phyloP scores from a whole-genome alignment of 1,140 invertebrate genomes.

The Pararge aegeria region DNA sequence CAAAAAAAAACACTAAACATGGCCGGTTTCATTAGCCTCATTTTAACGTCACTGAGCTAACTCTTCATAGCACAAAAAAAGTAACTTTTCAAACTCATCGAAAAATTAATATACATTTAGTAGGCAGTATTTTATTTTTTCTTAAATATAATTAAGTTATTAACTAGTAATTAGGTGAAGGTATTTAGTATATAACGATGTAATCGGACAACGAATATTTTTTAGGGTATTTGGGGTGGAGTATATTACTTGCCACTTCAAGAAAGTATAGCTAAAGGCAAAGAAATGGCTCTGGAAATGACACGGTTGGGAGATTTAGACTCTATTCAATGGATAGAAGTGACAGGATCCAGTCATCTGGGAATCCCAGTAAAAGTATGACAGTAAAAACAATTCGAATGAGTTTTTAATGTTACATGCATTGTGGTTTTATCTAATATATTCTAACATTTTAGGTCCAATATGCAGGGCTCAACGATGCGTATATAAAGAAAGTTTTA shows the following conservation, averaged over 20 bases:
- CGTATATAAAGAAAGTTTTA: conserved; percentile 4
- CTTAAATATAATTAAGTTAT: no score
- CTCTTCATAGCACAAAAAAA: no score
- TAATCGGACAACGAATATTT: no score
- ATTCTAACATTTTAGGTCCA: conserved; percentile 2
- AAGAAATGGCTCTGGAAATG: conserved; percentile 26
- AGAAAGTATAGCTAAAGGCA: background rate
- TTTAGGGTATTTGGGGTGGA: conserved; percentile 31
- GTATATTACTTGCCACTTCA: conserved; percentile 37
- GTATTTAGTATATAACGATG: no score
- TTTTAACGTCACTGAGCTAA: no score
- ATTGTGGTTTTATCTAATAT: background rate
- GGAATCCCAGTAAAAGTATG: conserved; percentile 43
- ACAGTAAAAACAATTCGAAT: background rate
- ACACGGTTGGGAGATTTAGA: conserved; percentile 30
- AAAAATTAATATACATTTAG: no score
- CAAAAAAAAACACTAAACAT: conserved; percentile 32
- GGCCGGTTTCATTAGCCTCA: no score
- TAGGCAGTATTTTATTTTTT: no score
- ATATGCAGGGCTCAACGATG: background rate
- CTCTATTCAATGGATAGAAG: conserved; percentile 39
- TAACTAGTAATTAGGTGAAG: no score
- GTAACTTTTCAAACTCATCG: no score
- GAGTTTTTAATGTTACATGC: no score
- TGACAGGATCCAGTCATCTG: background rate